Percentiles rank a stretch among this genome's conserved stretches.
Conservation (phyloP, 1,140 invertebrate genomes). For the Rhagoletis pomonella region DNA sequence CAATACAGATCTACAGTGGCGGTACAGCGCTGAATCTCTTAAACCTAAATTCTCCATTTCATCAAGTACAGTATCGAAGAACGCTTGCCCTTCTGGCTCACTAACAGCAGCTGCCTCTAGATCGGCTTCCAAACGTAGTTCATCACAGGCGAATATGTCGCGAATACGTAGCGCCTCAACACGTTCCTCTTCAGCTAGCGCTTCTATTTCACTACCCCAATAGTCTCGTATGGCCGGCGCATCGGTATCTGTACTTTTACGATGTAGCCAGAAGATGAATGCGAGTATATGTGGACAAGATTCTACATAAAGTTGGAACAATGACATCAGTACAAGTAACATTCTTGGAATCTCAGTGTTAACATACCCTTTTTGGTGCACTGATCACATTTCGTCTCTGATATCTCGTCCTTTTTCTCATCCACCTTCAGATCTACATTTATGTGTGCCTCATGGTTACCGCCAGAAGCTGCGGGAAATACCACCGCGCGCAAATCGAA, state of each 20-base stretch:
- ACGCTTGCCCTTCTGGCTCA: constrained; percentile 62
- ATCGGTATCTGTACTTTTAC: constrained; percentile 63
- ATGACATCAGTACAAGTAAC: background rate
- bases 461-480: constrained; percentile 59
- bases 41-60: constrained; percentile 64
- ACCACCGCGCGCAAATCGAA: constrained; percentile 65
- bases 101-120: constrained; percentile 55
- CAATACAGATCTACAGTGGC: constrained; percentile 64
- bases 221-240: constrained; percentile 63
- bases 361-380: constrained; percentile 54
- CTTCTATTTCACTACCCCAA: constrained; percentile 69
- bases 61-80: constrained; percentile 65
- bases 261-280: constrained; percentile 69
- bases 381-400: constrained; percentile 62
- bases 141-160: constrained; percentile 64
- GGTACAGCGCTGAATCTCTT: constrained; percentile 64
- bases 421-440: constrained; percentile 63
- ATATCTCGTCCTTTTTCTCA: constrained; percentile 59
- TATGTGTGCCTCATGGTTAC: constrained; percentile 64
- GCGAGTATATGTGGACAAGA: constrained; percentile 65
- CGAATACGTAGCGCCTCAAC: constrained; percentile 61
- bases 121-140: constrained; percentile 60
- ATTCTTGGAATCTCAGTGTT: no score
- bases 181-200: constrained; percentile 63
- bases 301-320: constrained; percentile 55